Evolutionary conservation across 2,113 vertebrate genomes (phyloP), one percentile per base, ranked within the genome.

Genomic region (Sinocyclocheilus rhinocerous): DNA sequence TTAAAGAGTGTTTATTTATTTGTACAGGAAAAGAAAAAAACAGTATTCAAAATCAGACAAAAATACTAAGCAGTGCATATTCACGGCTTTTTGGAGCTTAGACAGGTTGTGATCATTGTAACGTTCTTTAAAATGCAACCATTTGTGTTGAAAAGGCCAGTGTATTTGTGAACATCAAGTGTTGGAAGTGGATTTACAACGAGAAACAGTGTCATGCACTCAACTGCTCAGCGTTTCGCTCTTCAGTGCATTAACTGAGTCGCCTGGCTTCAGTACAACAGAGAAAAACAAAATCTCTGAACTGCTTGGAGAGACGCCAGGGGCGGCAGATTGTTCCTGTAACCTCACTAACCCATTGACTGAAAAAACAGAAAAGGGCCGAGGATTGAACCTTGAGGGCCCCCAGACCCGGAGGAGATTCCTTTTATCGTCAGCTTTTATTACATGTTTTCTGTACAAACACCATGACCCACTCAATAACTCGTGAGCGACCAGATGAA

Each of bases 401-500:
- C 63, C 59, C 42, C 61, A 81, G 8, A 20, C 79, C 79, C 24
- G 5, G 16, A 42, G 57, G 42, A 81, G 61, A 67, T 81, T 36
- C 29, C 18, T 52, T 80, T 52, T 36, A 83, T 33, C 26, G 4
- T 22, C 26, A 70, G 29, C 45, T 50, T 83, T 72, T 70, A 83
- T 83, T 36, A 55, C 45, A 69, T 80, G 61, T 12, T 72, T 72
- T 69, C 65, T 72, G 81, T 83, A 70, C 24, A 83, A 83, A 57
- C 57, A 81, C 59, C 15, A 20, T 29, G 61, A 81, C 79, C 81
- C 11, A 29, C 63, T 39, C 45, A 55, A 72, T 83, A 72, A 83
- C 11, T n/a, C 48, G 55, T 6, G 61, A 81, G 61, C 42, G 42
- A 67, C 22, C 65, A 36, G 81, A 83, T 83, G 81, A 83, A 83